phyloP scores from a whole-genome alignment of 2,797 vertebrate species.

The Paedocypris micromegethes region DNA sequence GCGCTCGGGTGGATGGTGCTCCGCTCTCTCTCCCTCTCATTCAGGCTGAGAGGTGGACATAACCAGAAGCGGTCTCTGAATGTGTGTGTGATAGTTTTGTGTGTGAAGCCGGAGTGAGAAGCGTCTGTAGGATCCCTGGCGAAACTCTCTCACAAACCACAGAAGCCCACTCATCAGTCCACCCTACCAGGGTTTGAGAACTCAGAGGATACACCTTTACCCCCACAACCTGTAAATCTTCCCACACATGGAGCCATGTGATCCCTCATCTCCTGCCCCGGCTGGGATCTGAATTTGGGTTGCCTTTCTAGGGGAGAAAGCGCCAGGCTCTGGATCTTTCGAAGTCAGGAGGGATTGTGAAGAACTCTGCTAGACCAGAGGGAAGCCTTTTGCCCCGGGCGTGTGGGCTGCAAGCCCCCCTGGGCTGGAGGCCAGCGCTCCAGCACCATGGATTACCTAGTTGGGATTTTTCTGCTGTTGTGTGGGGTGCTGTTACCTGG shows the following conservation, averaged over 20 bases:
- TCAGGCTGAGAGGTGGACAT: slow-evolving; percentile 49
- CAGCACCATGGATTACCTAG: slow-evolving; percentile 90
- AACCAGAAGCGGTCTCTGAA: slow-evolving; percentile 42
- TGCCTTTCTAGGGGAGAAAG: slow-evolving; percentile 33
- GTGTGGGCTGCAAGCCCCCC: slow-evolving; percentile 62
- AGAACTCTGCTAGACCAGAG: slow-evolving; percentile 46
- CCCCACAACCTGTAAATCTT: slow-evolving; percentile 23
- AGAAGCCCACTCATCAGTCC: slow-evolving; percentile 24
- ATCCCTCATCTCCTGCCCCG: slow-evolving; percentile 49
- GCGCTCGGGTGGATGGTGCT: slow-evolving; percentile 60
- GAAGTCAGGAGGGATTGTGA: slow-evolving; percentile 49
- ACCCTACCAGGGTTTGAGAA: slow-evolving; percentile 22
- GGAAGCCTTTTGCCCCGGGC: slow-evolving; percentile 57
- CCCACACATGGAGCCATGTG: slow-evolving; percentile 71
- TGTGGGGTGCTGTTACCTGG: slow-evolving; percentile 77
- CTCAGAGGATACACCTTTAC: slow-evolving; percentile 48
- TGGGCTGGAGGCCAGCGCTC: slow-evolving; percentile 68
- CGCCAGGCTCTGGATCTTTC: slow-evolving; percentile 47
- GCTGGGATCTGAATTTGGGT: slow-evolving; percentile 38
- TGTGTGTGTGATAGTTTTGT: slow-evolving; percentile 33
- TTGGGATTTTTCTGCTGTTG: slow-evolving; percentile 82
- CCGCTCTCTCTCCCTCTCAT: slow-evolving; percentile 51
- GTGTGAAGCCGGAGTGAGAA: slow-evolving; percentile 17
- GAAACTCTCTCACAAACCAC: slow-evolving; percentile 30
- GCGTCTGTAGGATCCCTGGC: slow-evolving; percentile 34